Base-by-base conservation (phyloP, 2,888 invertebrate genomes). In the Arctia plantaginis region DNA sequence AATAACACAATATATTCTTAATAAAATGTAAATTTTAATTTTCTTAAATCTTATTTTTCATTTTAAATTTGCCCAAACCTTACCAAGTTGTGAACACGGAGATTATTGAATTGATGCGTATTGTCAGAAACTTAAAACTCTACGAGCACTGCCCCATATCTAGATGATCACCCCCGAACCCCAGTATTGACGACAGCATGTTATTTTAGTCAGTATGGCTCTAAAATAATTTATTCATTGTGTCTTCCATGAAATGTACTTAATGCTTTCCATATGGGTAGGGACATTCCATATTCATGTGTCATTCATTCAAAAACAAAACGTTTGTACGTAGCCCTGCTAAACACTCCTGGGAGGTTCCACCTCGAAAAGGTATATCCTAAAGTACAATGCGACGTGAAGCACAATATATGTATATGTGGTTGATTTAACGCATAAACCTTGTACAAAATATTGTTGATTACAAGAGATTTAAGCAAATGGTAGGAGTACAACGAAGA, bases 381-480 rank as follows among this genome's bases (percentile, higher is more conserved):
- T 18, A 62, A 62, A 62, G 30, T 18, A 62, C 27, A 33, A 66
- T 39, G 39, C 39, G 12, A 13, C 65, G 62, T 62, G 15, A 30
- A 62, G 30, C 30, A 30, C 30, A 30, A 30, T 62, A 62, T 27
- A 62, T 10, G 15, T 47, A 47, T n/a, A 30, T 62, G 8, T 30
- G 30, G 30, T 62, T 30, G 62, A 62, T 59, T 59, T 27, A 51
- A 68, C 23, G 27, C 47, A 30, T 35, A 47, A 55, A n/a, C 39
- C 41, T 39, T 69, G 33, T 64, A 71, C 66, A 66, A 66, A 51
- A 66, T 27, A 66, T 66, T 41, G 44, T 71, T 71, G 15, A 44
- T 23, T 10, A 62, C 70, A 71, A 72, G 59, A 66, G 67, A 66
- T 74, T 74, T 68, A 76, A 74, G 67, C 59, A 74, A 66, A 72